Base-by-base conservation (phyloP, 2,113 vertebrate genomes). In the Mugil cephalus region DNA sequence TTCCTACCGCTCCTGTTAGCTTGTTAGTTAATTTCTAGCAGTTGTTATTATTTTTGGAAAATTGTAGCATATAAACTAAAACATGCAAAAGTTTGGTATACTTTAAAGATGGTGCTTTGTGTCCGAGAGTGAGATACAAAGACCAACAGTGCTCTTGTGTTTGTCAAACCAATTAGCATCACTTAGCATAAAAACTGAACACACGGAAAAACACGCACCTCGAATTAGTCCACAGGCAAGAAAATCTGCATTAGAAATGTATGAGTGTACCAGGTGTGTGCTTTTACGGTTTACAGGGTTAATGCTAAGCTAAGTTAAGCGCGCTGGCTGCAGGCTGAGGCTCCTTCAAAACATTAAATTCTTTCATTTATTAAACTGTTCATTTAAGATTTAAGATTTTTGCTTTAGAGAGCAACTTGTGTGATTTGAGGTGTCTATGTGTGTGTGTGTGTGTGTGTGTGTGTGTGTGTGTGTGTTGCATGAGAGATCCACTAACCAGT, bases 401-500 rank as follows among this genome's bases (percentile, higher is more conserved):
- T 30, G 2, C 53, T 24, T 4, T 0, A 58, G 19, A 53, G 17
- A 38, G 8, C 34, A 46, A 3, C 45, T 15, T 43, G 39, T 66
- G 38, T 62, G 36, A 40, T 40, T 24, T 18, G 11, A 46, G 17
- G 19, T 47, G 58, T 62, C 54, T 9, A 18, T 2, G 35, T 6
- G 13, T 4, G 7, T 42, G 36, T 36, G 11, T 58, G 60, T 47
- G 11, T 36, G 1, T 47, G n/a, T n/a, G n/a, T 43, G 17, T 61
- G 2, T 11, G 10, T 64, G 35, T 43, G 19, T 46, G 34, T 19
- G 45, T 13, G 39, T 14, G 0, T 10, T 69, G 30, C 72, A 58
- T 6, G 11, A 19, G 38, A 46, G 38, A 80, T 38, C 15, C 52
- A 50, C 42, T 62, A 40, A 6, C 69, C 48, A 24, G 24, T 60